These are phyloP conservation scores for Alitta virens DNA, from an alignment of 2,888 invertebrate species.

Conservation along the genomic window DNA sequence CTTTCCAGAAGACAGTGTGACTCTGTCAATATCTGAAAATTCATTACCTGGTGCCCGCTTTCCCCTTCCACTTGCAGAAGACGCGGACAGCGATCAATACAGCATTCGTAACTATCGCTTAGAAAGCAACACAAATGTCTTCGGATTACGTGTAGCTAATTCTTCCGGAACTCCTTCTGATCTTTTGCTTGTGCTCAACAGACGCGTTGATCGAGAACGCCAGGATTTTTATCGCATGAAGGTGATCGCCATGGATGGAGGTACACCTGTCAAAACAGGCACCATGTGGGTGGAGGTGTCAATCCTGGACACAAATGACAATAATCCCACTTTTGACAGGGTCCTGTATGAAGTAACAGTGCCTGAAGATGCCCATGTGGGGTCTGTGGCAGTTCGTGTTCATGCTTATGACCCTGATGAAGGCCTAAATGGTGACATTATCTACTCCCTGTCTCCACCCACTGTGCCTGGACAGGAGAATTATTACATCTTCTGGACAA, in stretches of 20 bases:
- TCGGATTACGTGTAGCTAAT: slow-evolving; percentile 21
- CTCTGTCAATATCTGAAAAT: slow-evolving; percentile 20
- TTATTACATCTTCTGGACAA: slow-evolving; percentile 11
- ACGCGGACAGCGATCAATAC: slow-evolving; percentile 23
- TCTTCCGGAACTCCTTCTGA: slow-evolving; percentile 21
- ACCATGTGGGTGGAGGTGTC: slow-evolving; percentile 18
- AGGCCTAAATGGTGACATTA: slow-evolving; percentile 17
- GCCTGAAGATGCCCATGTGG: slow-evolving; percentile 20
- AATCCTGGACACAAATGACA: slow-evolving; percentile 36
- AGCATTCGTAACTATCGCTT: slow-evolving; percentile 22
- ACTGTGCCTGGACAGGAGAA: slow-evolving; percentile 1
- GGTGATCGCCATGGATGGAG: slow-evolving; percentile 25
- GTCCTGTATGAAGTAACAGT: slow-evolving; percentile 16
- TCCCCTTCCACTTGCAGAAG: slow-evolving; percentile 24
- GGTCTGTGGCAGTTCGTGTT: slow-evolving; percentile 20
- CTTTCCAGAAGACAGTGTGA: slow-evolving; percentile 29
- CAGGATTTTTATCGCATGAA: slow-evolving; percentile 18
- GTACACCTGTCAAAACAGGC: slow-evolving; percentile 22
- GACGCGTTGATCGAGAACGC: slow-evolving; percentile 22
- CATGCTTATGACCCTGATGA: slow-evolving; percentile 24
- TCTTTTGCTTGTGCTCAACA: slow-evolving; percentile 19
- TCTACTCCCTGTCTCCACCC: slow-evolving; percentile 14
- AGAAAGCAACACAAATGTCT: slow-evolving; percentile 8
- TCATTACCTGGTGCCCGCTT: slow-evolving; percentile 18
- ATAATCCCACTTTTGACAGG: slow-evolving; percentile 34